A percentile compares a stretch with the other conserved stretches of the same genome.
Conservation (phyloP, 1,140 invertebrate genomes). For the Temnothorax longispinosus region DNA sequence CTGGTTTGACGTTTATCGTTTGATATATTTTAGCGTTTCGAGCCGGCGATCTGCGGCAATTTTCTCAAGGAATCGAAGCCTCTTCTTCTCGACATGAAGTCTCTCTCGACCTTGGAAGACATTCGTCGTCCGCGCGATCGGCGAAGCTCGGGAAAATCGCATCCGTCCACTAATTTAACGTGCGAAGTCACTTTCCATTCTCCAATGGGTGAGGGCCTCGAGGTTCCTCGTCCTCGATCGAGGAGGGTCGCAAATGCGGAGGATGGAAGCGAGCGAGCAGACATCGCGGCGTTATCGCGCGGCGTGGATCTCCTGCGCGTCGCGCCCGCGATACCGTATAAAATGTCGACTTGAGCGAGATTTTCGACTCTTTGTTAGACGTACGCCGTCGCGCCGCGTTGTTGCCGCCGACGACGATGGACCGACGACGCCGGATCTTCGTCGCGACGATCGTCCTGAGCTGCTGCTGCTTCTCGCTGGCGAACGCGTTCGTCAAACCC, state of each 20-base stretch:
- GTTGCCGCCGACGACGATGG: background rate
- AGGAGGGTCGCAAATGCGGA: background rate
- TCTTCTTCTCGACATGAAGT: background rate
- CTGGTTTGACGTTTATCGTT: background rate
- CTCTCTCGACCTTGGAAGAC: background rate
- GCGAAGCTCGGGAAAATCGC: background rate
- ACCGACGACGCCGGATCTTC: background rate
- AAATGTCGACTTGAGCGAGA: conserved; percentile 23
- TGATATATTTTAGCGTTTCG: background rate
- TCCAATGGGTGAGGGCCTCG: background rate
- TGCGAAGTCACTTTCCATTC: conserved; percentile 21
- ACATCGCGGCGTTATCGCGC: conserved; percentile 15
- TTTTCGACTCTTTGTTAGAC: conserved; percentile 1
- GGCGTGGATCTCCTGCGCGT: background rate
- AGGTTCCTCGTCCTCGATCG: background rate
- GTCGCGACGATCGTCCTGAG: background rate
- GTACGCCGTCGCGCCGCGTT: too few species aligned
- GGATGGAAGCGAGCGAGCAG: background rate
- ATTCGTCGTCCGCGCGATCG: background rate
- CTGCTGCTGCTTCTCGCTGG: background rate
- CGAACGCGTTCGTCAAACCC: background rate
- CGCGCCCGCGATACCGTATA: background rate
- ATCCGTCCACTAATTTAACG: background rate
- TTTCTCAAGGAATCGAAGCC: background rate
- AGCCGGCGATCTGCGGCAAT: background rate